phyloP scores from a whole-genome alignment of 2,797 vertebrate genomes.

The Nothura maculosa region DNA sequence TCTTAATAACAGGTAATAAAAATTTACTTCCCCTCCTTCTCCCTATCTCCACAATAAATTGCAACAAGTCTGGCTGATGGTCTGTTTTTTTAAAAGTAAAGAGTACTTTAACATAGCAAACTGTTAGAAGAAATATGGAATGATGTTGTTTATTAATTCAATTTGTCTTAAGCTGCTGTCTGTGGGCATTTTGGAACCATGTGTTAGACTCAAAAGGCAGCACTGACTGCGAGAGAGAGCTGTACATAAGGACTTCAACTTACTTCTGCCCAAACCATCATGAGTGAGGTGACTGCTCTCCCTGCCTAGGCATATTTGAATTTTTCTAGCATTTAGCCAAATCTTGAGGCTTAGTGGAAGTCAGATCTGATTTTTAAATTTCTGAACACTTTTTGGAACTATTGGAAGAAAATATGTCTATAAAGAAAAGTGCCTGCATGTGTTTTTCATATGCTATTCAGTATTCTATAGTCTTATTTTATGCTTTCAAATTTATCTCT shows the following conservation, averaged over 20 bases:
- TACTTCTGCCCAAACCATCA: not conserved
- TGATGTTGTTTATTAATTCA: too few relatives aligned
- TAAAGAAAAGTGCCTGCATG: not conserved
- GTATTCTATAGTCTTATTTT: not conserved
- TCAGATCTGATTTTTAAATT: not conserved
- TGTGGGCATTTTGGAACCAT: too few relatives aligned
- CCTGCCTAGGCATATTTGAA: accelerated
- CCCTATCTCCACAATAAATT: not conserved
- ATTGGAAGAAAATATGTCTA: not conserved
- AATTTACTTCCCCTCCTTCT: not conserved
- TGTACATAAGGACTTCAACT: too few relatives aligned
- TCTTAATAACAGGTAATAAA: not conserved
- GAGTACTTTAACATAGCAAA: not conserved
- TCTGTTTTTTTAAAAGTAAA: not conserved
- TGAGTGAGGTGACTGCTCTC: not conserved
- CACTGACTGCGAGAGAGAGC: too few relatives aligned
- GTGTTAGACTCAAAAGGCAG: too few relatives aligned
- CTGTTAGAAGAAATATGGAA: too few relatives aligned
- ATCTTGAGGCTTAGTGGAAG: not conserved
- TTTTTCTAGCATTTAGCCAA: not conserved
- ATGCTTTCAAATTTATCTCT: not conserved
- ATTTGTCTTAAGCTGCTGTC: too few relatives aligned
- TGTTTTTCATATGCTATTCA: not conserved
- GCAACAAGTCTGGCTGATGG: not conserved
- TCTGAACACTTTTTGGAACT: too few relatives aligned